Percentiles rank a stretch among this genome's conserved stretches.
These are phyloP conservation scores for Himalopsyche anomala DNA, from an alignment of 2,888 invertebrate species.

Conservation along the genomic window DNA sequence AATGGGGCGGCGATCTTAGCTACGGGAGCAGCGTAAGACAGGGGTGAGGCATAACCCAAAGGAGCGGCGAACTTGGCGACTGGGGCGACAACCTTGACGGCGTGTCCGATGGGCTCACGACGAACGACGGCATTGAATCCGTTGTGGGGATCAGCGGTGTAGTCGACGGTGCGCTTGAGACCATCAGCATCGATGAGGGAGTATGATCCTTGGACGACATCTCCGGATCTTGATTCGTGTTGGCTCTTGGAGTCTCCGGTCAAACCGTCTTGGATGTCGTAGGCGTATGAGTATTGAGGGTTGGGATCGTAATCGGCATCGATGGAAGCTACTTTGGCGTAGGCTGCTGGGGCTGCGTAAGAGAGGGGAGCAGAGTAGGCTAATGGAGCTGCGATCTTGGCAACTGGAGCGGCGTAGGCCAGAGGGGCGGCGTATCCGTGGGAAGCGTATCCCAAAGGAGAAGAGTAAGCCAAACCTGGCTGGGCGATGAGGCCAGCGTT, in stretches of 20 bases:
- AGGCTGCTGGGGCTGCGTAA: not conserved
- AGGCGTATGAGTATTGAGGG: constrained; percentile 8
- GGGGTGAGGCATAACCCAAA: constrained; percentile 67
- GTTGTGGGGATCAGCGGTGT: constrained; percentile 74
- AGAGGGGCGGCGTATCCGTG: constrained; percentile 63
- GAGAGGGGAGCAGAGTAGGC: constrained; percentile 67
- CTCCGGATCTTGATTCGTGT: constrained; percentile 74
- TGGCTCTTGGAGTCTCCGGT: constrained; percentile 76
- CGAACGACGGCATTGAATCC: constrained; percentile 77
- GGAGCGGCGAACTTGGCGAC: constrained; percentile 59
- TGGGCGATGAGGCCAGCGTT: constrained; percentile 66
- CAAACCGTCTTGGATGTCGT: constrained; percentile 74
- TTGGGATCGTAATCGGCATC: constrained; percentile 49
- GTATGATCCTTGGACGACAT: constrained; percentile 66
- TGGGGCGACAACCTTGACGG: too few species aligned
- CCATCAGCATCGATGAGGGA: constrained; percentile 71
- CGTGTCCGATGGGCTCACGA: constrained; percentile 70
- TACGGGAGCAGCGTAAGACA: constrained; percentile 67
- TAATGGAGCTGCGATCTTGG: constrained; percentile 60
- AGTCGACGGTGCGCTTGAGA: constrained; percentile 72
- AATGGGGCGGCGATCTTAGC: constrained; percentile 57
- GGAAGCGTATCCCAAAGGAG: constrained; percentile 67
- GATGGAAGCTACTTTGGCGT: constrained; percentile 50
- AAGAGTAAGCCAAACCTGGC: constrained; percentile 68
- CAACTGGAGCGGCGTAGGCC: constrained; percentile 66